A percentile compares a stretch with the other conserved stretches of the same genome.
Evolutionary conservation across 2,888 invertebrate genomes (phyloP).

Genomic region (Caenorhabditis macrosperma): DNA sequence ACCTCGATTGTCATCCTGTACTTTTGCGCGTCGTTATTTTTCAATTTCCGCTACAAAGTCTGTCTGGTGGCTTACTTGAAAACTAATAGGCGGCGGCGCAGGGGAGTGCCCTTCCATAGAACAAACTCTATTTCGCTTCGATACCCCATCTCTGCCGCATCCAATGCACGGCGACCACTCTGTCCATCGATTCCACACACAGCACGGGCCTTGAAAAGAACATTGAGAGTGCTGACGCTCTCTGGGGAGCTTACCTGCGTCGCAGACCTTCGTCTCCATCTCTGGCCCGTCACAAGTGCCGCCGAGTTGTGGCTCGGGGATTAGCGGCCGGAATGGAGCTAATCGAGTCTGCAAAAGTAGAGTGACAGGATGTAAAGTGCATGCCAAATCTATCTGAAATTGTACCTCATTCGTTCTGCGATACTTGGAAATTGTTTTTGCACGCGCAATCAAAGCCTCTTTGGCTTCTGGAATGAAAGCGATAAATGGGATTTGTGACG

Average conservation of each 20-base stretch:
- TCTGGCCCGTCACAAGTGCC: conserved; percentile 69
- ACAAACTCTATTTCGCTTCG: conserved; percentile 60
- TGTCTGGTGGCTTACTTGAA: conserved; percentile 61
- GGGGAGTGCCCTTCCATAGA: conserved; percentile 45
- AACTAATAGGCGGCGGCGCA: conserved; percentile 54
- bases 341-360: conserved; percentile 38
- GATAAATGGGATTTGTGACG: too few species aligned
- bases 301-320: conserved; percentile 43
- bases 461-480: conserved; percentile 56
- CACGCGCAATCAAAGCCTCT: conserved; percentile 57
- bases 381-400: background rate
- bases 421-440: conserved; percentile 59
- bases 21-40: background rate
- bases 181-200: conserved; percentile 66
- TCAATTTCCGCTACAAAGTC: too few species aligned
- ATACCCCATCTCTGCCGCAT: conserved; percentile 60
- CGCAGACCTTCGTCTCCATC: conserved; percentile 68
- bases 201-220: conserved; percentile 65
- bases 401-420: conserved; percentile 49
- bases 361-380: background rate
- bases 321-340: conserved; percentile 43
- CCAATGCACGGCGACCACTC: conserved; percentile 71
- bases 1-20: conserved; percentile 47
- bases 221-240: background rate
- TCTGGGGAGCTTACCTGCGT: conserved; percentile 59